Percentiles rank a stretch among this genome's conserved stretches.
These are phyloP conservation scores for Tromatobia lineatoria DNA, from an alignment of 2,888 invertebrate genomes.

Conservation along the genomic window DNA sequence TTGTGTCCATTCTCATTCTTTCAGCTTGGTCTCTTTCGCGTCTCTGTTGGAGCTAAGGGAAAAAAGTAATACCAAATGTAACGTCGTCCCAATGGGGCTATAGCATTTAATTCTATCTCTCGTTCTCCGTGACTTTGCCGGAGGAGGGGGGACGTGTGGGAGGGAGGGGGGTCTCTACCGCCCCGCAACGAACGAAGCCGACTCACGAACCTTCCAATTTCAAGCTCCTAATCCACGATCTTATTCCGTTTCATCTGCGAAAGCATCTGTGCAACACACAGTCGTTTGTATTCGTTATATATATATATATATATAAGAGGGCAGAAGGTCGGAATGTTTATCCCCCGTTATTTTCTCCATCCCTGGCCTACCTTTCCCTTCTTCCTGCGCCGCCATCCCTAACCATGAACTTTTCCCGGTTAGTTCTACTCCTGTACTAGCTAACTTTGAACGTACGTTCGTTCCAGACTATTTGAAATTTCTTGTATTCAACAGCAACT, in stretches of 20 bases:
- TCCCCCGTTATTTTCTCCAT: conserved; percentile 44
- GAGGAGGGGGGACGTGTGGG: neutral
- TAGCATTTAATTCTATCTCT: conserved; percentile 34
- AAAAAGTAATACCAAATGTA: conserved; percentile 33
- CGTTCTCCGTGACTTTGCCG: conserved; percentile 13
- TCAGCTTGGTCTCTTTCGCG: neutral
- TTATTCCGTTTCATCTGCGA: conserved; percentile 43
- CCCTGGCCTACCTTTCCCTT: conserved; percentile 7
- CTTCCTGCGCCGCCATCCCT: conserved; percentile 14
- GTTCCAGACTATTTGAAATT: conserved; percentile 53
- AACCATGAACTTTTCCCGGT: conserved; percentile 10
- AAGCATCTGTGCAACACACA: conserved; percentile 37
- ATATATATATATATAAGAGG: neutral
- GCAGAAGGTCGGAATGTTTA: conserved; percentile 17
- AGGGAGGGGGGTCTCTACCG: neutral
- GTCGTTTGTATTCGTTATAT: conserved; percentile 46
- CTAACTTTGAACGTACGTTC: conserved; percentile 44
- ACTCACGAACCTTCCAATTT: conserved; percentile 24
- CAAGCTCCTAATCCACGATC: conserved; percentile 36
- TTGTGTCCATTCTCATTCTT: neutral
- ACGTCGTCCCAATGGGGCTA: conserved; percentile 15
- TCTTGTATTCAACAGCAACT: conserved; percentile 27
- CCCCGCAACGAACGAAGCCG: neutral
- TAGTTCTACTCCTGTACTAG: conserved; percentile 10
- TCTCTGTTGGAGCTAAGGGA: neutral